Evolutionary conservation across 2,113 vertebrate species (phyloP).

Genomic region (Sarotherodon lohbergeri): DNA sequence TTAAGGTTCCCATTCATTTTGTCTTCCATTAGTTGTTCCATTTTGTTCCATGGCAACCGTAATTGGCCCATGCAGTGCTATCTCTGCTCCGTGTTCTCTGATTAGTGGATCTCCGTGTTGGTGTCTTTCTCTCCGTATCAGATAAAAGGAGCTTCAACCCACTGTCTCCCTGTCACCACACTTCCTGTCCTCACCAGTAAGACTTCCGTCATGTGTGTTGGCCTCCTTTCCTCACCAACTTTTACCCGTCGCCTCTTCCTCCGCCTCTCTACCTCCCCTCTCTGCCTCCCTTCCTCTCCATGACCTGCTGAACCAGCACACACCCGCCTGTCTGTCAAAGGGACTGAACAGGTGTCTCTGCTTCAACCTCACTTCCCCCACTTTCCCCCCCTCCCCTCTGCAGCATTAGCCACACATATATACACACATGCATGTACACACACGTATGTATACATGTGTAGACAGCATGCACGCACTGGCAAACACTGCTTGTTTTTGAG

Average conservation of each 20-base stretch:
- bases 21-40: conserved; percentile 35
- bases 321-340: conserved; percentile 74
- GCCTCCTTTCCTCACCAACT: not conserved
- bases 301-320: conserved; percentile 81
- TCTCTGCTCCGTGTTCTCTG: conserved; percentile 17
- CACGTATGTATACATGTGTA: not conserved
- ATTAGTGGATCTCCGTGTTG: conserved; percentile 8
- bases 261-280: not conserved
- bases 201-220: not conserved
- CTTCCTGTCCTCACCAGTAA: not conserved
- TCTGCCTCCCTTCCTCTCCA: not conserved
- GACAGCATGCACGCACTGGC: not conserved
- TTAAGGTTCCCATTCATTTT: conserved; percentile 32
- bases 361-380: conserved; percentile 60
- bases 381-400: not conserved
- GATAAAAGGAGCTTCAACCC: conserved; percentile 23
- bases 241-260: not conserved
- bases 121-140: not conserved
- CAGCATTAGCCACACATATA: not conserved
- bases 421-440: not conserved
- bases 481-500: not conserved
- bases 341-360: conserved; percentile 72
- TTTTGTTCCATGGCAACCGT: conserved; percentile 38
- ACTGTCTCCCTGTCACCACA: not conserved
- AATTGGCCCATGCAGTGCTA: conserved; percentile 4